phyloP scores from a whole-genome alignment of 2,113 vertebrate genomes.

The Nerophis lumbriciformis region DNA sequence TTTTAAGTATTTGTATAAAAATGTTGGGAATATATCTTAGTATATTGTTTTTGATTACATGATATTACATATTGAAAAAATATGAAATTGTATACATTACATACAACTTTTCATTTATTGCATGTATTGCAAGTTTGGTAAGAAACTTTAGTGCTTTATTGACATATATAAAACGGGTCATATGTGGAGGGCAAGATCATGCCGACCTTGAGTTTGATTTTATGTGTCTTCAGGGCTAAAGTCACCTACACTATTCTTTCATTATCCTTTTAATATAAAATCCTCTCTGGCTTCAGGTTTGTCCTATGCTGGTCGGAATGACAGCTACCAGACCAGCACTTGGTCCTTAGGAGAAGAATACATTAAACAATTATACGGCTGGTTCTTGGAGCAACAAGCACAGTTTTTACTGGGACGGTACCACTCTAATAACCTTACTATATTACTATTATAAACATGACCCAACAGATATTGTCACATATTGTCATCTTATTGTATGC shows the following conservation, averaged over 20 bases:
- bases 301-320: constrained; percentile 35
- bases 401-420: constrained; percentile 49
- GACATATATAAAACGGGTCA: no score
- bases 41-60: no score
- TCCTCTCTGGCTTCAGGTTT: constrained; percentile 36
- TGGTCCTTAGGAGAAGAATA: constrained; percentile 53
- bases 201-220: no score
- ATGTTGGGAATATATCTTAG: no score
- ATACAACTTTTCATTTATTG: no score
- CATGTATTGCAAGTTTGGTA: no score
- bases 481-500: background rate
- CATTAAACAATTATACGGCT: constrained; percentile 31
- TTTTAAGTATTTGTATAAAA: no score
- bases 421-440: background rate
- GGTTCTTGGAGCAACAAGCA: constrained; percentile 40
- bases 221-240: no score
- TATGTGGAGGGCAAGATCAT: no score
- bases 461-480: background rate
- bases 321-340: constrained; percentile 38
- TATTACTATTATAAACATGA: background rate
- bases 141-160: no score
- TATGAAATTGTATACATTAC: no score
- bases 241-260: background rate
- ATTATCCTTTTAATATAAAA: background rate
- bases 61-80: no score